Percentiles rank a stretch among this genome's conserved stretches.
phyloP scores from a whole-genome alignment of 2,113 vertebrate genomes.

The Leucopsar rothschildi region DNA sequence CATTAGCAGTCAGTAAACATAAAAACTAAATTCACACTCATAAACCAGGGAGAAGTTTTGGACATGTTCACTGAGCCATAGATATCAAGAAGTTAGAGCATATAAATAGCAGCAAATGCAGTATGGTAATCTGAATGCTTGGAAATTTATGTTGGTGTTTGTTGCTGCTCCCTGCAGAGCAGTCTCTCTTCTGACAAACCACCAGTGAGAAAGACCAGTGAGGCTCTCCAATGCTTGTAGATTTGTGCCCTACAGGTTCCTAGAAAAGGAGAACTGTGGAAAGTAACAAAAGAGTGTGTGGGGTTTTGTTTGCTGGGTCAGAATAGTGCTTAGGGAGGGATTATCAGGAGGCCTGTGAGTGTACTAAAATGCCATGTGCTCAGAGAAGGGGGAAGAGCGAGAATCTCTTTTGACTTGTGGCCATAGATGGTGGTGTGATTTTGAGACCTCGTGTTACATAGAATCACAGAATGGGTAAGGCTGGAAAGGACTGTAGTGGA shows the following conservation, averaged over 20 bases:
- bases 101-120: not conserved
- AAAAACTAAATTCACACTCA: not conserved
- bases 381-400: not conserved
- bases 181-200: not conserved
- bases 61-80: not conserved
- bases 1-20: not conserved
- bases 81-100: not conserved
- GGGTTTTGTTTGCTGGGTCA: not conserved
- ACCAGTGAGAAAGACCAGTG: not conserved
- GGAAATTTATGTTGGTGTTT: not conserved
- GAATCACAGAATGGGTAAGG: not conserved
- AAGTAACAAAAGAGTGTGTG: not conserved
- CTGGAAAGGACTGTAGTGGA: not conserved
- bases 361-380: not conserved
- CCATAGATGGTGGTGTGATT: not conserved
- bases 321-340: not conserved
- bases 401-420: not conserved
- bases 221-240: not conserved
- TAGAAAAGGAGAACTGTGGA: not conserved
- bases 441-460: not conserved
- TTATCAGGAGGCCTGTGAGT: not conserved
- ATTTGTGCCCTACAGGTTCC: not conserved
- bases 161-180: not conserved
- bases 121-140: not conserved
- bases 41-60: not conserved